Evolutionary conservation across 2,888 invertebrate genomes (phyloP).

Genomic region (Graphium colonna): DNA sequence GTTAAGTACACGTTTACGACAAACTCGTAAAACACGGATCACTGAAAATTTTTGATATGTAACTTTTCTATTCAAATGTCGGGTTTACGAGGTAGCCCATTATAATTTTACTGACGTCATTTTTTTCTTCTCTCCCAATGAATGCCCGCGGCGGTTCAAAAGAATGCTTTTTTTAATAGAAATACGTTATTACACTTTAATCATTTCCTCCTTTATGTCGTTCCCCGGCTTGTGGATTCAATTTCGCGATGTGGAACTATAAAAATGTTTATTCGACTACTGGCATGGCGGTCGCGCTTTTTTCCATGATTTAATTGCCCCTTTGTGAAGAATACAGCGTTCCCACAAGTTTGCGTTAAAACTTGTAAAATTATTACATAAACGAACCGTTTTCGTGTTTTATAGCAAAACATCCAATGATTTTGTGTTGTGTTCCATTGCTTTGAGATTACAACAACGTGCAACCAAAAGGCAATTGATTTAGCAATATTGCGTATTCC

Average conservation of each 20-base stretch:
- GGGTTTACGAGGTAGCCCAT: conserved; percentile 70
- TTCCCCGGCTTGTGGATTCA: conserved; percentile 46
- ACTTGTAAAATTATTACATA: too few species aligned
- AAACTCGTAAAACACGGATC: conserved; percentile 78
- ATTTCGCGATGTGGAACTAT: conserved; percentile 52
- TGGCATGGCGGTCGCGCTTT: conserved; percentile 12
- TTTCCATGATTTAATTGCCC: not conserved
- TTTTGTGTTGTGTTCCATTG: too few species aligned
- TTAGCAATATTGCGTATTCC: too few species aligned
- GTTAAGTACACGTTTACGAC: conserved; percentile 78
- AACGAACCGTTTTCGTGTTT: too few species aligned
- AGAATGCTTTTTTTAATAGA: conserved; percentile 55
- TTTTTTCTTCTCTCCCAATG: conserved; percentile 63
- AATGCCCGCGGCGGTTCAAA: conserved; percentile 70
- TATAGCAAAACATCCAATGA: too few species aligned
- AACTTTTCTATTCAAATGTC: conserved; percentile 77
- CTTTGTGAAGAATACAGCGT: too few species aligned
- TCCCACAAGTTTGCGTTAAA: too few species aligned
- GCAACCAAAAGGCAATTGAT: too few species aligned
- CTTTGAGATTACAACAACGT: too few species aligned
- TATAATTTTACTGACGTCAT: conserved; percentile 76
- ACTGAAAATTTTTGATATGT: conserved; percentile 80
- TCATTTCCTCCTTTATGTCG: conserved; percentile 64
- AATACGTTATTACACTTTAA: conserved; percentile 72
- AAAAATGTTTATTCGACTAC: conserved; percentile 41